A percentile compares a stretch with the other conserved stretches of the same genome.
Conservation (phyloP, 2,113 vertebrate genomes). For the Melanerpes aurifrons region DNA sequence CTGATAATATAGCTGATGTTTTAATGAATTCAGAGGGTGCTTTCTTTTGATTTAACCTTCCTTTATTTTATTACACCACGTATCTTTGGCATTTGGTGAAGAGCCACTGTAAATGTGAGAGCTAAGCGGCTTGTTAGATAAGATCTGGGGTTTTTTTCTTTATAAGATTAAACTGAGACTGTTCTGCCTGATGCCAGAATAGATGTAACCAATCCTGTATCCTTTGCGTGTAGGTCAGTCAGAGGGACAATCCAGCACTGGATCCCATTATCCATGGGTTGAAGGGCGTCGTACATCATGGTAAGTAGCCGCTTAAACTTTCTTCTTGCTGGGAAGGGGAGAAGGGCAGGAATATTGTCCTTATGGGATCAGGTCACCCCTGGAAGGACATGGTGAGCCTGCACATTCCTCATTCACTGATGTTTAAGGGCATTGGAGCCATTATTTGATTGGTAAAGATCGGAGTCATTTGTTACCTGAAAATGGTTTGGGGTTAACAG, state of each 20-base stretch:
- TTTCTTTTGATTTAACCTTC: constrained; percentile 62
- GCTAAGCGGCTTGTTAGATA: constrained; percentile 58
- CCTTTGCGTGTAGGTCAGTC: constrained; percentile 86
- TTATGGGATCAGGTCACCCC: constrained; percentile 56
- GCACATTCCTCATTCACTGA: constrained; percentile 55
- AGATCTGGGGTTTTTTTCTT: not conserved
- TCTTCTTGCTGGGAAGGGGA: constrained; percentile 22
- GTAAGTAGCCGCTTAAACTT: constrained; percentile 81
- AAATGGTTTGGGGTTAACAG: constrained; percentile 69
- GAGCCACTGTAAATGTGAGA: constrained; percentile 49
- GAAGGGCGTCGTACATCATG: constrained; percentile 96
- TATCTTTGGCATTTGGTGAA: constrained; percentile 47
- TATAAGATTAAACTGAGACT: constrained; percentile 73
- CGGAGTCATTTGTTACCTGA: constrained; percentile 66
- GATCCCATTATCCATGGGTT: constrained; percentile 96
- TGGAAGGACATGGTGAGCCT: constrained; percentile 8
- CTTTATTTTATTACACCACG: constrained; percentile 55
- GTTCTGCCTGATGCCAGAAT: constrained; percentile 72
- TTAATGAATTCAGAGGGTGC: constrained; percentile 41
- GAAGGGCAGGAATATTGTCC: constrained; percentile 46
- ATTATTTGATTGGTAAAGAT: constrained; percentile 75
- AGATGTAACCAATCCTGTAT: constrained; percentile 79
- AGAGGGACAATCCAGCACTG: constrained; percentile 92
- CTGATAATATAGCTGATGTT: constrained; percentile 1
- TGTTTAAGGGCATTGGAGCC: constrained; percentile 62